Base-by-base conservation (phyloP, 2,797 vertebrate species). In the Pachyuromys duprasi region DNA sequence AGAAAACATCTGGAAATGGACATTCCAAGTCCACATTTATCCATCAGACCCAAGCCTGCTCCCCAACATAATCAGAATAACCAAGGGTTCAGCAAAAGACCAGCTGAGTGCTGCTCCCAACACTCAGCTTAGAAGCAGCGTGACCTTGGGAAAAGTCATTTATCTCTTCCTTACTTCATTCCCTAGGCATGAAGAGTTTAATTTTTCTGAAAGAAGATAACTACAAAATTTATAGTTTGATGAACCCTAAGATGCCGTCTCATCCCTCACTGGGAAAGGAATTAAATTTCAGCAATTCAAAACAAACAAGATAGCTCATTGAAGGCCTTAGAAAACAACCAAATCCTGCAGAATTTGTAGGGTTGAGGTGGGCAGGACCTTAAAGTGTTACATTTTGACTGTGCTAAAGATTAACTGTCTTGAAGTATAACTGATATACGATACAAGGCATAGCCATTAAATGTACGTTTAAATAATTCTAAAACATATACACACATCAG, bases 81-180 rank as follows among this genome's bases (percentile, higher is more conserved):
- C 79, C 2, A 7, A 33, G 39, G 42, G 65, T 60, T 84, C 78
- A n/a, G 75, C 26, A n/a, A 84, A 74, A 79, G 63, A 24, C 42
- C 70, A 70, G 36, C 26, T 60, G 42, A 86, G 12, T 22, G 62
- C 87, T 67, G 69, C 28, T 45, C 42, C n/a, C 12, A n/a, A 45
- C 7, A 39, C 55, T 78, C 49, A 67, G 33, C 63, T 42, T 31
- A 49, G 75, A 86, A 67, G 49, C 18, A 22, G 31, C 69, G 57
- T 83, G 75, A 36, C 89, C 65, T 90, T 86, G 55, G 3, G 9
- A 20, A 57, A 80, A 89, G 20, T 87, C 63, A 33, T 63, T 57
- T 65, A n/a, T 33, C 49, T 49, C 65, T 18, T 65, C 80, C 90
- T 86, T 75, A 28, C 63, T 39, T 94, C 86, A 94, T 84, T 78